phyloP scores from a whole-genome alignment of 2,888 invertebrate species.

The Nomada flava region DNA sequence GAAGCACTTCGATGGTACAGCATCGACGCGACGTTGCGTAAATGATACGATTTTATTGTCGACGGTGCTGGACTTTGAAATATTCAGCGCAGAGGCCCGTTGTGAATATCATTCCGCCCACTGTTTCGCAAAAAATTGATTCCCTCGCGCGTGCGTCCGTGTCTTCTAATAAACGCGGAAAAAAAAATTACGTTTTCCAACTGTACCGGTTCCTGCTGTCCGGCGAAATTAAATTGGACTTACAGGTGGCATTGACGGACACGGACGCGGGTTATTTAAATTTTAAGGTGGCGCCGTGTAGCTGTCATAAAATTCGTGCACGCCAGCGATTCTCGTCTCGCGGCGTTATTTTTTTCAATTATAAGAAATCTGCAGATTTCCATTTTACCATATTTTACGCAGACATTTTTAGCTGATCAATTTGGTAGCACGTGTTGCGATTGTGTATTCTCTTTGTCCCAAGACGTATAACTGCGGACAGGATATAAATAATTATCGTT shows the following conservation, averaged over 20 bases:
- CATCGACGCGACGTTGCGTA: constrained; percentile 48
- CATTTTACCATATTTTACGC: not conserved
- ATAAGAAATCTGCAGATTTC: not conserved
- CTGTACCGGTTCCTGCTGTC: constrained; percentile 1
- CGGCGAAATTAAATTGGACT: constrained; percentile 63
- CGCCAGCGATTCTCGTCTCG: constrained; percentile 35
- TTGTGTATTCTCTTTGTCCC: too few species aligned
- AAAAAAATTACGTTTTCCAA: constrained; percentile 52
- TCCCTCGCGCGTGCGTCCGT: constrained; percentile 27
- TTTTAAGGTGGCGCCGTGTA: constrained; percentile 56
- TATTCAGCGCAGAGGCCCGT: constrained; percentile 30
- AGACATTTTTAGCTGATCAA: too few species aligned
- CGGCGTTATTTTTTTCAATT: not conserved
- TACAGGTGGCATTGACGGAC: constrained; percentile 65
- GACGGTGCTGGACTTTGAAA: constrained; percentile 38
- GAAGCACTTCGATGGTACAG: constrained; percentile 45
- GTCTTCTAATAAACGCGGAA: constrained; percentile 31
- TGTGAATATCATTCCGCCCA: constrained; percentile 50
- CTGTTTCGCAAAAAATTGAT: constrained; percentile 50
- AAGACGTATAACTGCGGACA: too few species aligned
- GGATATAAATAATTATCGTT: too few species aligned
- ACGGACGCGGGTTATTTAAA: constrained; percentile 58
- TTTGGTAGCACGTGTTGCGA: too few species aligned
- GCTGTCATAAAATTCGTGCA: constrained; percentile 47
- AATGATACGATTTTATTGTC: constrained; percentile 42